A percentile compares a stretch with the other conserved stretches of the same genome.
Conservation (phyloP, 1,140 invertebrate genomes). For the Bemisia tabaci region DNA sequence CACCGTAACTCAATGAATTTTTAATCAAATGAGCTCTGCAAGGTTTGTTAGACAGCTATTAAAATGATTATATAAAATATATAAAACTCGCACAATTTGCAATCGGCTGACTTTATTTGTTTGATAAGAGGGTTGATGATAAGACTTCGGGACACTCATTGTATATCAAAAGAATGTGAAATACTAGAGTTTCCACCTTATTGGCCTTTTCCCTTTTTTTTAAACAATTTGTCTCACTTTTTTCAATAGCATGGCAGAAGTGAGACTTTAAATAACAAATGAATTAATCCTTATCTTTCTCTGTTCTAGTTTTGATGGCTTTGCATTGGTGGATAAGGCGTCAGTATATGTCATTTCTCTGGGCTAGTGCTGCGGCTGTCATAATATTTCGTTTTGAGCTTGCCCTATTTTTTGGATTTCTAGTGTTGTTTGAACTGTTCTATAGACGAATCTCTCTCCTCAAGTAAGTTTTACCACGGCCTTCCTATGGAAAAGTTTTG, state of each 20-base stretch:
- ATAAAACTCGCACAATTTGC: too few species aligned
- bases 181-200: too few species aligned
- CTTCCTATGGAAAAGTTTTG: not conserved
- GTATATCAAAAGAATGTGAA: too few species aligned
- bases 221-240: not conserved
- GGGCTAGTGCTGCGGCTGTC: constrained; percentile 68
- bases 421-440: constrained; percentile 66
- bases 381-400: constrained; percentile 88
- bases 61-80: too few species aligned
- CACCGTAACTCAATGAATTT: too few species aligned
- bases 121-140: too few species aligned
- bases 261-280: constrained; percentile 12
- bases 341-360: constrained; percentile 60
- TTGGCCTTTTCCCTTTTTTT: too few species aligned
- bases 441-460: constrained; percentile 35
- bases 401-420: constrained; percentile 70
- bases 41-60: too few species aligned
- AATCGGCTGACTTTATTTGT: too few species aligned
- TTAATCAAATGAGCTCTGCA: too few species aligned
- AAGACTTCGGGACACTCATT: too few species aligned
- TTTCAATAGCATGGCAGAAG: not conserved
- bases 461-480: constrained; percentile 34
- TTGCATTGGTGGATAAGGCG: constrained; percentile 72
- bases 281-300: constrained; percentile 18
- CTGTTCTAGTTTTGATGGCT: constrained; percentile 67